Conservation (phyloP, 2,113 vertebrate genomes). For the Hippocampus abdominalis region DNA sequence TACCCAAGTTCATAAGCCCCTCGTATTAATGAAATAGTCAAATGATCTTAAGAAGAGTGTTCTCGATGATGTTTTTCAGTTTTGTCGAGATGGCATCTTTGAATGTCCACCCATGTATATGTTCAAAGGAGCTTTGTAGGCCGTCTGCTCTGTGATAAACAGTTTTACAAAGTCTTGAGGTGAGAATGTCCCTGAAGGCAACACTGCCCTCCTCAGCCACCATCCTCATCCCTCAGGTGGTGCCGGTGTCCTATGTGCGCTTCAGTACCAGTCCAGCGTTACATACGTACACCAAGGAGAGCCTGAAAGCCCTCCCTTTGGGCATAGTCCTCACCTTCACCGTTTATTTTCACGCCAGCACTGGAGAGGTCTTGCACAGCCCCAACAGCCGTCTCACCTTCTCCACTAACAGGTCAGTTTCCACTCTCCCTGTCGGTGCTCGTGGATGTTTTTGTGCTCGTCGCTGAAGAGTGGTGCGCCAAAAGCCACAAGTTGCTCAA, state of each 20-base stretch:
- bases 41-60: too few species aligned
- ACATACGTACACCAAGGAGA: slow-evolving; percentile 69
- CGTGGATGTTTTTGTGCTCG: neutral
- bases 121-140: neutral
- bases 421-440: neutral
- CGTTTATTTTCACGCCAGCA: slow-evolving; percentile 87
- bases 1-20: too few species aligned
- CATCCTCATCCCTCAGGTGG: slow-evolving; percentile 73
- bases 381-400: slow-evolving; percentile 82
- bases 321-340: slow-evolving; percentile 82
- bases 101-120: neutral
- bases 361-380: slow-evolving; percentile 84
- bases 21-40: too few species aligned
- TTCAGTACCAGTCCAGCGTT: slow-evolving; percentile 81
- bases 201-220: slow-evolving; percentile 2
- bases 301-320: slow-evolving; percentile 78
- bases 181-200: slow-evolving; percentile 2
- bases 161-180: slow-evolving; percentile 10
- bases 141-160: neutral
- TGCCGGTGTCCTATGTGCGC: slow-evolving; percentile 87
- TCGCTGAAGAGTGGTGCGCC: neutral
- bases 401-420: slow-evolving; percentile 86
- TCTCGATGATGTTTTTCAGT: too few species aligned
- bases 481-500: neutral
- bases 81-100: too few species aligned